Base-by-base conservation (phyloP, 64 coral and sea anemone genomes). In the Platygyra sinensis region DNA sequence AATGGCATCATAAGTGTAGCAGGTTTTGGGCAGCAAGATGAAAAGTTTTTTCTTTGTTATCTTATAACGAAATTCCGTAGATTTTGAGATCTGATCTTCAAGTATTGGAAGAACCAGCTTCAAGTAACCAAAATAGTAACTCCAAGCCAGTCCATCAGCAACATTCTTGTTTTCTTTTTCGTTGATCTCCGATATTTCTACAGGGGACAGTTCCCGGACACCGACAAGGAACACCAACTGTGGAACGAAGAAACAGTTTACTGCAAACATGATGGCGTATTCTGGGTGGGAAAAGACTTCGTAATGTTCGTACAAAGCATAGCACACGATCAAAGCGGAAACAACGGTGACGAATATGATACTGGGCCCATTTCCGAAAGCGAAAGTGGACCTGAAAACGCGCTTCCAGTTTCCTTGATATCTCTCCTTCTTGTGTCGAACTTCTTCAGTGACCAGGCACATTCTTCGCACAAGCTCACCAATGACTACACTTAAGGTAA, bases 361-460 rank as follows among this genome's bases (percentile, higher is more conserved):
- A 55, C 20, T 7, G 30, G 50, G 8, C 5, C 24, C 27, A 30
- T 76, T 75, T 18, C 22, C 29, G 77, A 96, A 90, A 18, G 79
- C 17, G 72, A 96, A 96, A 17, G 76, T 72, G 22, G 87, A 27
- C 17, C 46, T 84, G 20, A 93, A 52, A 39, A 83, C 81, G 4
- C 67, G 80, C 18, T 46, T 30, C 2, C 61, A 59, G 19, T 87
- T 96, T 54, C 94, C 91, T 6, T 75, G 27, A 55, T 96, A 96
- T 10, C 94, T 87, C 18, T 65, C 79, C 32, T 90, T 12, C 73
- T 65, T 18, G 65, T 96, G 94, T 80, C 25, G 74, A 32, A 52
- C n/a, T 51, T 96, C 94, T 89, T 96, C 94, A 49, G 20, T n/a
- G 24, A 93, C 79, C 10, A 96, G 87, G 80, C 94, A 96, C 27